Base-by-base conservation (phyloP, 2,888 invertebrate genomes). In the Polydrusus tereticollis region DNA sequence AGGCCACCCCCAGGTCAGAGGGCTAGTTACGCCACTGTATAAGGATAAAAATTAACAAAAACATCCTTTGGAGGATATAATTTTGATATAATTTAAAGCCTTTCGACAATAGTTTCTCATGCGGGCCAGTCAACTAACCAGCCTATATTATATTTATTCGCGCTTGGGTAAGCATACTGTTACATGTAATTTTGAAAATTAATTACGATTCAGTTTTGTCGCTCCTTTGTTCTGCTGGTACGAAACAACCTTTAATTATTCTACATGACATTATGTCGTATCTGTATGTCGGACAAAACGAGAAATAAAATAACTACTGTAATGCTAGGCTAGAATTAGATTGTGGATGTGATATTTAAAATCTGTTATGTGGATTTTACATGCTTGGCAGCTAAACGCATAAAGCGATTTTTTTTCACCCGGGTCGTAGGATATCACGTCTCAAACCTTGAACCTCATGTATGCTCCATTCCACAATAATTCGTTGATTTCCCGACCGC, bases 191-290 rank as follows among this genome's bases (percentile, higher is more conserved):
- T 18, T 12, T 12, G 10, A 45, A 50, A 50, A 50, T 50, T 50
- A 50, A 50, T 50, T 50, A 50, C n/a, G 5, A 12, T 12, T 14
- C n/a, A 1, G 6, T 50, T 23, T 50, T 50, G 50, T 50, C 23
- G 50, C 1, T 50, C 23, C 50, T 23, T 50, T 50, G 50, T 50
- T 4, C 50, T 23, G n/a, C n/a, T n/a, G n/a, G n/a, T 50, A 2
- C n/a, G 23, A 12, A 21, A 23, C 23, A 50, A 50, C 50, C 50
- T 23, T 23, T 50, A 50, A 50, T 50, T 50, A 50, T 50, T 23
- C 23, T n/a, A 3, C 7, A n/a, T 50, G 21, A n/a, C 50, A 23
- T 50, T 50, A 23, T 23, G 50, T 50, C 50, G 50, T 23, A 2
- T 21, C 50, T 23, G 23, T 23, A n/a, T 50, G 50, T 45, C 50